phyloP scores from a whole-genome alignment of 2,888 invertebrate species.

The Sarcophaga subvicina region DNA sequence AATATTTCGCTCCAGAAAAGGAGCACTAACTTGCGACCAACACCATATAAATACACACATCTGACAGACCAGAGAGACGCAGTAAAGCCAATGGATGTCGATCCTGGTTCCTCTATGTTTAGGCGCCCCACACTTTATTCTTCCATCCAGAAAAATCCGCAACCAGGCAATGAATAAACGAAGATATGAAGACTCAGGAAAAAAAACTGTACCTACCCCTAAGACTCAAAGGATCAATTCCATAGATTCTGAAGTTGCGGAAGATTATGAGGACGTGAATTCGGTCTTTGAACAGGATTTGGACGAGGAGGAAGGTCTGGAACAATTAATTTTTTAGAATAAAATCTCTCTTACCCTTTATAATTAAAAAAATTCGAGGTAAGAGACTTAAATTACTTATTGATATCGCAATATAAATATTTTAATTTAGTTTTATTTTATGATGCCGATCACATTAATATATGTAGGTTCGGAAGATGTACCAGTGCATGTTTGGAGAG shows the following conservation, averaged over 20 bases:
- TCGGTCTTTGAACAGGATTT: neutral
- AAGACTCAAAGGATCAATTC: conserved; percentile 47
- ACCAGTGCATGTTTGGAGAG: neutral
- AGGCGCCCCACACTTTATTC: conserved; percentile 5
- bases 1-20: too few relatives aligned
- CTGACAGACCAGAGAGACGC: too few relatives aligned
- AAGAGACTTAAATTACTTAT: too few relatives aligned
- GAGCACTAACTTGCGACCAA: too few relatives aligned
- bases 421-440: too few relatives aligned
- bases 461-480: conserved; percentile 10
- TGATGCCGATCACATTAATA: conserved; percentile 16
- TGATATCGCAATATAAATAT: too few relatives aligned
- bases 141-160: conserved; percentile 2
- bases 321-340: neutral
- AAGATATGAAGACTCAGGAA: conserved; percentile 29
- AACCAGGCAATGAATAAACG: conserved; percentile 15
- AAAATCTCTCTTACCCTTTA: neutral
- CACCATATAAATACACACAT: too few relatives aligned
- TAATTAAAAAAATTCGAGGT: neutral
- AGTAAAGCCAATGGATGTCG: conserved; percentile 32
- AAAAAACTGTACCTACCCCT: neutral
- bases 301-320: conserved; percentile 1
- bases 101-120: conserved; percentile 36
- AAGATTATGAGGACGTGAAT: conserved; percentile 5
- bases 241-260: conserved; percentile 9